Percentiles rank a stretch among this genome's conserved stretches.
Conservation (phyloP, 2,797 vertebrate species). For the Tenualosa ilisha region DNA sequence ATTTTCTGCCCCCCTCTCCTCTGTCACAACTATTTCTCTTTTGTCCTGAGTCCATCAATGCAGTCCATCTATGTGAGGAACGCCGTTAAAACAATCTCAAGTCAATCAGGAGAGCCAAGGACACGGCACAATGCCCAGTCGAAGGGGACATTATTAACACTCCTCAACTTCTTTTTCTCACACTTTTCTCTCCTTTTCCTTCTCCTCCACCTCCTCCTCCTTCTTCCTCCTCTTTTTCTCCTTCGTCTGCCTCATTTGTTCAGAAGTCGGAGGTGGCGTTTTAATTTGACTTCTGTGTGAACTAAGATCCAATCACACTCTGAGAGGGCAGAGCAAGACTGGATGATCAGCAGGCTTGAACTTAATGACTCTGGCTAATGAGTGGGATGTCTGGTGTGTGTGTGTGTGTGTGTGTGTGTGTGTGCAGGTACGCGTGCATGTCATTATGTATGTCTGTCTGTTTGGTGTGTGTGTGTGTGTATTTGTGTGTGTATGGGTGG, state of each 20-base stretch:
- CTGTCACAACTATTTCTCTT: neutral
- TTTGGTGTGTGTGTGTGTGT: too few relatives aligned
- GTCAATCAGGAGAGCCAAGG: slow-evolving; percentile 28
- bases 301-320: neutral
- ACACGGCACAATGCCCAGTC: slow-evolving; percentile 23
- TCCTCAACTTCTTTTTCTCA: slow-evolving; percentile 27
- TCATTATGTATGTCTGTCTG: too few relatives aligned
- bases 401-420: neutral
- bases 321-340: slow-evolving; percentile 3
- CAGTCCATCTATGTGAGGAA: neutral
- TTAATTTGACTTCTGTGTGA: slow-evolving; percentile 35
- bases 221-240: neutral
- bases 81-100: slow-evolving; percentile 26
- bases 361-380: neutral
- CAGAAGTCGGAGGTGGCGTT: slow-evolving; percentile 30
- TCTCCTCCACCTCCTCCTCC: neutral
- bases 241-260: neutral
- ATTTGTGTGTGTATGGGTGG: too few relatives aligned
- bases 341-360: neutral
- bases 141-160: slow-evolving; percentile 35
- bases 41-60: slow-evolving; percentile 2
- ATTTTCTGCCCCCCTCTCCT: neutral
- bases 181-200: neutral
- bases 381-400: neutral
- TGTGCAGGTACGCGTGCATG: neutral